Base-by-base conservation (phyloP, 2,888 invertebrate species). In the Sphinx pinastri region DNA sequence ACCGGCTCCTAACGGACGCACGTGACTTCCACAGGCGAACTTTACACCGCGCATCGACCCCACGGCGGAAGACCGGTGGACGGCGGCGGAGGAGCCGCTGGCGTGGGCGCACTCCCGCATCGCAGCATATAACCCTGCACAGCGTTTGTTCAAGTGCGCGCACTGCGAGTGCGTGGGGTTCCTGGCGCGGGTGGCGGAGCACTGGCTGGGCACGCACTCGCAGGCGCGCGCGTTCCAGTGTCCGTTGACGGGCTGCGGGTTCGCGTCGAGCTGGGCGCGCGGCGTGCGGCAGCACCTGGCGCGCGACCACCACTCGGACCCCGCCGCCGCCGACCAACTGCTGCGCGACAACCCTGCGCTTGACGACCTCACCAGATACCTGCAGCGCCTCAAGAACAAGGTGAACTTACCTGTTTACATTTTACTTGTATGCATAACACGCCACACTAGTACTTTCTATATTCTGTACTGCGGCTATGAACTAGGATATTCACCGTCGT, bases 51-150 rank as follows among this genome's bases (percentile, higher is more conserved):
- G 94, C 79, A 90, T 87, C 72, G 94, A 94, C 84, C 90, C 93
- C 45, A 86, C 86, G 54, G 93, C 93, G 67, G 94, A 94, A 81
- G 94, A 94, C 84, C 91, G 95, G 73, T 97, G 97, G 97, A 95
- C 96, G 75, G 95, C 95, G 68, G 96, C 96, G 78, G 96, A 96
- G 77, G 96, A 97, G 84, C 94, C 95, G 73, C 93, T 97, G 72
- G 95, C 95, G 74, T 97, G 97, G 96, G 96, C 97, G 73, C 96
- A 96, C 82, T 97, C 97, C 57, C 97, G 97, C 89, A 95, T 97
- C 73, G 97, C 97, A 70, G 96, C 96, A 77, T 97, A 97, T 91
- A 97, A 97, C 91, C 96, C 96, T 2, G 95, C 95, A 71, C 96
- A 97, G 88, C 96, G 97, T 72, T 93, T 97, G 69, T 97, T 97